These are phyloP conservation scores for Mesocentrotus franciscanus DNA, from an alignment of 53 echinoderm and acorn worm genomes.

Conservation along the genomic window DNA sequence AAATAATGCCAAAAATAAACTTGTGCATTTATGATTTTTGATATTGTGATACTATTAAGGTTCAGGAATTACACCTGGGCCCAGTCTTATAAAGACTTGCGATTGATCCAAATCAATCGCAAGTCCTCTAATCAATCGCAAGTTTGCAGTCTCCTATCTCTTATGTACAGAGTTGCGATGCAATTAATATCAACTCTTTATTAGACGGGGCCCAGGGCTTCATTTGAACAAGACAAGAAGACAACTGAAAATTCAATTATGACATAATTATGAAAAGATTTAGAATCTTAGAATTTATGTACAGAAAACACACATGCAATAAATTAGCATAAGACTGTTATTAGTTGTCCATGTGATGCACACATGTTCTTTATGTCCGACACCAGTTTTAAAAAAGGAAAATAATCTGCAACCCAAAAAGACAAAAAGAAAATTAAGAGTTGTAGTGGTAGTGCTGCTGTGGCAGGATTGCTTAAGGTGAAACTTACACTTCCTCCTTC, in stretches of 20 bases:
- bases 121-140: too few species aligned
- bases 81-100: too few species aligned
- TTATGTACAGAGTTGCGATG: too few species aligned
- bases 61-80: background rate
- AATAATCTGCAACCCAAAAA: too few species aligned
- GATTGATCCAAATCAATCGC: too few species aligned
- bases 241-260: background rate
- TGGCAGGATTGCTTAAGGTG: background rate
- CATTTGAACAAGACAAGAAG: background rate
- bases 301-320: background rate
- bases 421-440: too few species aligned
- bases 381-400: background rate
- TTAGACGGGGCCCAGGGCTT: too few species aligned
- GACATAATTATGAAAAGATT: background rate
- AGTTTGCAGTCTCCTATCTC: too few species aligned
- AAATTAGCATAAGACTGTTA: background rate
- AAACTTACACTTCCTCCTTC: constrained; percentile 24
- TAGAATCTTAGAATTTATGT: too few species aligned
- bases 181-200: too few species aligned
- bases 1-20: background rate
- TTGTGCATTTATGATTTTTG: background rate
- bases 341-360: background rate
- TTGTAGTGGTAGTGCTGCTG: background rate
- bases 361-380: background rate
- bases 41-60: background rate